Evolutionary conservation across 2,797 vertebrate species (phyloP), one percentile per base, ranked within the genome.

Genomic region (Poeciliopsis infans): DNA sequence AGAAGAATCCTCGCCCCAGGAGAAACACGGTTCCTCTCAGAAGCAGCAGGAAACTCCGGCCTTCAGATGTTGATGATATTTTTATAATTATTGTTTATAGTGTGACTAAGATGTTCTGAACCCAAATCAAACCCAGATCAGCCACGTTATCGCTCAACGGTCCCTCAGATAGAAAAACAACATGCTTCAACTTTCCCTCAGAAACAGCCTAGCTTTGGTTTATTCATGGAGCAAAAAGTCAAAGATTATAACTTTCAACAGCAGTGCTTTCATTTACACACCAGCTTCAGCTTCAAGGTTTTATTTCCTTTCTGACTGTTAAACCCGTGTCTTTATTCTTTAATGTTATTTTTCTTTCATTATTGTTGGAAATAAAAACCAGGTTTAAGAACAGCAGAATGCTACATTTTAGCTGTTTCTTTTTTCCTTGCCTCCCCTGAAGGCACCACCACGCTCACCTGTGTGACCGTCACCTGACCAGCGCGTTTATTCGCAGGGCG

Each of bases 381-480:
- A 23, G 61, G 39, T 36, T 2, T 39, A 10, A 66, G 7, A 18
- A 20, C 16, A 36, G 7, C 7, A 59, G 25, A 31, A 74, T 20
- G 47, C 18, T 20, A 18, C 47, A 20, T 49, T 49, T 7, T 7
- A 49, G 7, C 18, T 1, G 51, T 53, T 53, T 10, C 25, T 57
- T 13, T 61, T 81, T 75, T 78, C 41, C 53, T 64, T 18, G 18
- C 0, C 0, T 0, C 25, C 61, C 85, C 13, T 91, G 88, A 92
- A 92, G 0, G 87, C 86, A 80, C 10, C 89, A 75, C 46, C 66
- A 5, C 3, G 41, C 25, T 10, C 82, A 94, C 91, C 90, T 94
- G 87, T 85, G 90, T 93, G 91, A 92, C 92, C 51, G 92, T 94
- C 94, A 93, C 91, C 93, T 94, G 93, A 93, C 88, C 1, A 8